Evolutionary conservation across 2,797 vertebrate genomes (phyloP).

Genomic region (Borostomias antarcticus): DNA sequence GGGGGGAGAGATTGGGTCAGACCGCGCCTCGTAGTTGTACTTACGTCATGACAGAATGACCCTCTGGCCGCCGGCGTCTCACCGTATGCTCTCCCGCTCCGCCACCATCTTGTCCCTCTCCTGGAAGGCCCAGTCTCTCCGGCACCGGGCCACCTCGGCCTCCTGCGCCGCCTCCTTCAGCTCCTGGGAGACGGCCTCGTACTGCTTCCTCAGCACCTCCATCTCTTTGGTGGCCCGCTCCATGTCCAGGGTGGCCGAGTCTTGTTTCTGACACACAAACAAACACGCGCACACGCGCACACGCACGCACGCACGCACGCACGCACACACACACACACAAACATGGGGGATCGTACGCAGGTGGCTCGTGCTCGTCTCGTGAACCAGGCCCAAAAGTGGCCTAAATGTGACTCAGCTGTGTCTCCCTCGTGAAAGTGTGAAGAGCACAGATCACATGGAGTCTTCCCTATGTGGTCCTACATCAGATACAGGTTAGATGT

Average conservation of each 20-base stretch:
- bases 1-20: not conserved
- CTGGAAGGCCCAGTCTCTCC: constrained; percentile 97
- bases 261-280: constrained; percentile 85
- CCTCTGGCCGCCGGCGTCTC: constrained; percentile 29
- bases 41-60: no score
- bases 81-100: constrained; percentile 97
- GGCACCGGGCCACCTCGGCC: constrained; percentile 96
- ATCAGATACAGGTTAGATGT: no score
- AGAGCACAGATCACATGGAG: no score
- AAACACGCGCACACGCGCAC: not conserved
- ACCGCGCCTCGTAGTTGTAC: no score
- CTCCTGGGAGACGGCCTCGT: constrained; percentile 95
- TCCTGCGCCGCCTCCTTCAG: constrained; percentile 96
- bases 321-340: not conserved
- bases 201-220: constrained; percentile 94
- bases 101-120: constrained; percentile 98
- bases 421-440: no score
- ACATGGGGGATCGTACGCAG: not conserved
- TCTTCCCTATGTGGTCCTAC: no score
- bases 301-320: not conserved
- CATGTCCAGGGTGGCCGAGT: constrained; percentile 93
- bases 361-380: no score
- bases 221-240: constrained; percentile 97
- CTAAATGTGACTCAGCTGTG: no score
- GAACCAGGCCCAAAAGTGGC: no score